Conservation (phyloP, 2,888 invertebrate genomes). For the Netelia fuscicornis region DNA sequence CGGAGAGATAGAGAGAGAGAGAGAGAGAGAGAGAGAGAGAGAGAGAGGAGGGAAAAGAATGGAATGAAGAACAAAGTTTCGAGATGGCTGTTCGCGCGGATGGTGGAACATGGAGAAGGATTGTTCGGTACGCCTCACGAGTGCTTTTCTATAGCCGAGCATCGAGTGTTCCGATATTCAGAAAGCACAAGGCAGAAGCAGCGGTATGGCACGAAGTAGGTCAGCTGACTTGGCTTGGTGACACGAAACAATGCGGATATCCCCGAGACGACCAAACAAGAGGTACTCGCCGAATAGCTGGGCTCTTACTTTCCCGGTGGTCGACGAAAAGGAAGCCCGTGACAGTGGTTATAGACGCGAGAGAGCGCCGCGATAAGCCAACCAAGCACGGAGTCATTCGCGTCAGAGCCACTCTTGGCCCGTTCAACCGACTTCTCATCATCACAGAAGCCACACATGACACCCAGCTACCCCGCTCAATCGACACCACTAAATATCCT, state of each 20-base stretch:
- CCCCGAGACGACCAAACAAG: slow-evolving; percentile 64
- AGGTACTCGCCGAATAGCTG: slow-evolving; percentile 51
- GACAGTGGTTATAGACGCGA: slow-evolving; percentile 14
- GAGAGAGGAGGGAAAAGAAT: slow-evolving; percentile 8
- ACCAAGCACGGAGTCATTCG: slow-evolving; percentile 36
- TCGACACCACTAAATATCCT: slow-evolving; percentile 25
- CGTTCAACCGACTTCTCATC: slow-evolving; percentile 37
- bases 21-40: slow-evolving; percentile 20
- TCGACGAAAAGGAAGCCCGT: slow-evolving; percentile 40
- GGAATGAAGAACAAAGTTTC: slow-evolving; percentile 38
- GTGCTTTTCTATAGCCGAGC: slow-evolving; percentile 73
- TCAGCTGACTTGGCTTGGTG: slow-evolving; percentile 80
- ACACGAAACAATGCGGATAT: slow-evolving; percentile 80
- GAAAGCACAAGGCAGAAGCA: slow-evolving; percentile 49
- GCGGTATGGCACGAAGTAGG: slow-evolving; percentile 73
- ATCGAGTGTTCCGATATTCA: slow-evolving; percentile 74
- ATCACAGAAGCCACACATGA: slow-evolving; percentile 58
- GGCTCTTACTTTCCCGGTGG: slow-evolving; percentile 53
- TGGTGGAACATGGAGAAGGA: slow-evolving; percentile 46
- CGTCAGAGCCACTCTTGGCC: slow-evolving; percentile 39
- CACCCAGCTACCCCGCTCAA: slow-evolving; percentile 10
- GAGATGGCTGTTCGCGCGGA: slow-evolving; percentile 39
- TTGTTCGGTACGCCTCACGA: slow-evolving; percentile 57
- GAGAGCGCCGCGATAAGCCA: slow-evolving; percentile 58
- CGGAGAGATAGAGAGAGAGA: slow-evolving; percentile 15